Evolutionary conservation across 2,797 vertebrate genomes (phyloP), one percentile per base, ranked within the genome.

Genomic region (Acipenser oxyrinchus): DNA sequence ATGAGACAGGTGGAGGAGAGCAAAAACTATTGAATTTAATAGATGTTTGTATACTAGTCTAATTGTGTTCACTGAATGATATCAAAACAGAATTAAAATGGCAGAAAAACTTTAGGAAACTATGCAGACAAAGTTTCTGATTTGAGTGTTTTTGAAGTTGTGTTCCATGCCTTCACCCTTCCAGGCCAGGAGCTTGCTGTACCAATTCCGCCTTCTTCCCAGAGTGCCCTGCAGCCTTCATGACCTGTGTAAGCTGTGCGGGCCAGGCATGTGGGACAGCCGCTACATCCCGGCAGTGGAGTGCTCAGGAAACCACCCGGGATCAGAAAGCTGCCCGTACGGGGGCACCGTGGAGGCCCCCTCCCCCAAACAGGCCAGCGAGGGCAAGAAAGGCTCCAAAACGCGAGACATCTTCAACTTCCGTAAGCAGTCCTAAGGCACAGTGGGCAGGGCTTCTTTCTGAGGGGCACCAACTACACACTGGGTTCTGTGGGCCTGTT

Each of bases 231-330:
- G 96, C 89, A 95, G 96, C 80, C 91, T 99, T 4, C 95, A 96
- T 0, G 95, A 97, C 82, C 85, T 99, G 63, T 98, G 97, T 77
- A 93, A 91, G 86, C 88, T 96, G 69, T 99, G 97, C 0, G 93
- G 97, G 49, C 90, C 94, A 0, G 97, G 97, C 62, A 97, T 99
- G 97, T 99, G 96, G 97, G 97, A 99, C 87, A 98, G 96, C 0
- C 95, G 97, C 73, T 97, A 91, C 88, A 96, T 98, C 77, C 97
- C 97, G 0, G 84, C 95, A 0, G 93, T 99, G 78, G 96, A 98
- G 85, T 99, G 96, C 83, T 94, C 94, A 0, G 96, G 96, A 48
- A 91, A 95, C 66, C 96, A 97, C 80, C 80, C 84, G 0, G 93
- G 92, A 72, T 92, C 88, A 0, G 92, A 96, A 80, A 90, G 92